These are phyloP conservation scores for Chunga burmeisteri DNA, from an alignment of 2,113 vertebrate species.

Conservation along the genomic window DNA sequence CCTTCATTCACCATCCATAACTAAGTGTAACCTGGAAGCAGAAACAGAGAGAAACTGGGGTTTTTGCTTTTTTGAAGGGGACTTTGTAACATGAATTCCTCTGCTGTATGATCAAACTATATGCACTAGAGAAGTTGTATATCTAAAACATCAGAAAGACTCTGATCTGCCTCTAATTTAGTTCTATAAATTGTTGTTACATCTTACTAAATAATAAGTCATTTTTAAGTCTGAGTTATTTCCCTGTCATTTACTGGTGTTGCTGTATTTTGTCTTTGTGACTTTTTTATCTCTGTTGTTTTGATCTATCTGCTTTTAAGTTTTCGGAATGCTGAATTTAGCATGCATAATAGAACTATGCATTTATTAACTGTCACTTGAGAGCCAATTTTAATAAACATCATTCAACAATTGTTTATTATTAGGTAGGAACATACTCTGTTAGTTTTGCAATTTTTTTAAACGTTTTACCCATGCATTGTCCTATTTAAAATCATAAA, in stretches of 20 bases:
- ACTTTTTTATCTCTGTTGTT: constrained; percentile 58
- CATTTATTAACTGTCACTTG: constrained; percentile 68
- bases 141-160: constrained; percentile 21
- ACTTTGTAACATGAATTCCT: background rate
- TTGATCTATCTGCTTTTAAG: constrained; percentile 72
- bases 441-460: constrained; percentile 16
- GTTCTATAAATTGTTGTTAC: constrained; percentile 40
- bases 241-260: constrained; percentile 31
- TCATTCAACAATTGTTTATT: constrained; percentile 55
- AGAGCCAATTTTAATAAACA: constrained; percentile 69
- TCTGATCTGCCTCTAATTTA: constrained; percentile 57
- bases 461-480: background rate
- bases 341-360: constrained; percentile 56
- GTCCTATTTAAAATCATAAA: constrained; percentile 21
- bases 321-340: constrained; percentile 59
- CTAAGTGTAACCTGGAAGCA: constrained; percentile 15
- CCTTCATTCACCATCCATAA: constrained; percentile 41
- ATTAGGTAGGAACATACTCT: constrained; percentile 42
- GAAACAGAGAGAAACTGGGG: background rate
- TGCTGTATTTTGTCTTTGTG: constrained; percentile 66
- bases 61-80: background rate
- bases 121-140: background rate
- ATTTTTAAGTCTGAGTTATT: constrained; percentile 60
- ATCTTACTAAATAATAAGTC: constrained; percentile 39
- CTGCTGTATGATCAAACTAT: background rate